Percentiles rank a stretch among this genome's conserved stretches.
Conservation (phyloP, 2,113 vertebrate genomes). For the Malaclemys terrapin region DNA sequence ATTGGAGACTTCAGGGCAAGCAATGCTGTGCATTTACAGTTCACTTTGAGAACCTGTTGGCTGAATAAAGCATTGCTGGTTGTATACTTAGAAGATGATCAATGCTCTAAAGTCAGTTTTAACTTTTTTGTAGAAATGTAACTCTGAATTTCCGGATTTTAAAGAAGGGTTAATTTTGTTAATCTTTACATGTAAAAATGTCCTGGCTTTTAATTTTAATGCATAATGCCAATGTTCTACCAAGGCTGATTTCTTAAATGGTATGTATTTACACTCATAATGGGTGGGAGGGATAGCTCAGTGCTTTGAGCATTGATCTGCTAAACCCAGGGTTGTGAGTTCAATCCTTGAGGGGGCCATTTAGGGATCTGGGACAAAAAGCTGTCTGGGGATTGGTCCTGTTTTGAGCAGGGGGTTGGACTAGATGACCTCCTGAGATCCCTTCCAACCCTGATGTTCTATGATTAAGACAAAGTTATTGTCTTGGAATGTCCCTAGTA, state of each 20-base stretch:
- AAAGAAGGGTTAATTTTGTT: not conserved
- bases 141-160: not conserved
- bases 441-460: too few relatives aligned
- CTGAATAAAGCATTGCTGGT: not conserved
- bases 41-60: not conserved
- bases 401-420: too few relatives aligned
- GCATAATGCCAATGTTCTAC: not conserved
- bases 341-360: too few relatives aligned
- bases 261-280: not conserved
- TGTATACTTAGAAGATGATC: not conserved
- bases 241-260: not conserved
- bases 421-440: too few relatives aligned
- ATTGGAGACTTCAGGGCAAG: not conserved
- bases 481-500: not conserved
- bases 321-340: too few relatives aligned
- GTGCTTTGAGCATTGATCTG: too few relatives aligned
- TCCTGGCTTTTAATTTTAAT: not conserved
- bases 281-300: too few relatives aligned
- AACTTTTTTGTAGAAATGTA: not conserved
- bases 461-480: not conserved
- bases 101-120: not conserved
- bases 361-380: too few relatives aligned
- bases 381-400: too few relatives aligned
- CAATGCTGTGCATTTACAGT: not conserved
- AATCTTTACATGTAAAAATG: not conserved